Conservation (phyloP, 2,888 invertebrate species). For the Itoplectis maculator region DNA sequence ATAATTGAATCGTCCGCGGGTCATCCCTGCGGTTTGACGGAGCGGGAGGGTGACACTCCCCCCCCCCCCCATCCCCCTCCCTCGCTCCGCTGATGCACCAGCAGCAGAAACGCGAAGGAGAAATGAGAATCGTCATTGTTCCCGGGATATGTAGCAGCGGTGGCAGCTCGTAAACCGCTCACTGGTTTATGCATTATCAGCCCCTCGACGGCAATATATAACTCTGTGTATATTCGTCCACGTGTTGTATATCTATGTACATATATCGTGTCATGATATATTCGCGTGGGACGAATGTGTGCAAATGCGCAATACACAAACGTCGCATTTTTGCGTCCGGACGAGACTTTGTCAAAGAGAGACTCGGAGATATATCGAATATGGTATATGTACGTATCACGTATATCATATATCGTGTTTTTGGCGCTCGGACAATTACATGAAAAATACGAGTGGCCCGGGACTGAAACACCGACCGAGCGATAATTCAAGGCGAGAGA, state of each 20-base stretch:
- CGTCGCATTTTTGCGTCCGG: conserved; percentile 14
- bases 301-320: conserved; percentile 52
- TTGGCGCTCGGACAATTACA: background rate
- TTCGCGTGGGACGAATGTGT: background rate
- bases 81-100: too few relatives aligned
- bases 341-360: conserved; percentile 34
- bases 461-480: conserved; percentile 11
- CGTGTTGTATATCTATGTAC: background rate
- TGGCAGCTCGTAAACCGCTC: conserved; percentile 11
- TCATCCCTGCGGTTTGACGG: conserved; percentile 7
- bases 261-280: background rate
- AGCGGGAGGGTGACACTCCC: background rate
- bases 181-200: conserved; percentile 40
- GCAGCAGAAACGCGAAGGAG: conserved; percentile 26
- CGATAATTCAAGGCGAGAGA: too few relatives aligned
- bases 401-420: background rate
- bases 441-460: conserved; percentile 17
- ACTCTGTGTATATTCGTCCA: background rate
- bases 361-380: conserved; percentile 8
- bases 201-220: conserved; percentile 23
- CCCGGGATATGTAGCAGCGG: conserved; percentile 25
- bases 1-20: conserved; percentile 54
- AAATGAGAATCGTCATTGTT: conserved; percentile 49
- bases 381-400: background rate
- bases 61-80: too few relatives aligned